Evolutionary conservation across 2,888 invertebrate genomes (phyloP).

Genomic region (Chromoteleia sp.): DNA sequence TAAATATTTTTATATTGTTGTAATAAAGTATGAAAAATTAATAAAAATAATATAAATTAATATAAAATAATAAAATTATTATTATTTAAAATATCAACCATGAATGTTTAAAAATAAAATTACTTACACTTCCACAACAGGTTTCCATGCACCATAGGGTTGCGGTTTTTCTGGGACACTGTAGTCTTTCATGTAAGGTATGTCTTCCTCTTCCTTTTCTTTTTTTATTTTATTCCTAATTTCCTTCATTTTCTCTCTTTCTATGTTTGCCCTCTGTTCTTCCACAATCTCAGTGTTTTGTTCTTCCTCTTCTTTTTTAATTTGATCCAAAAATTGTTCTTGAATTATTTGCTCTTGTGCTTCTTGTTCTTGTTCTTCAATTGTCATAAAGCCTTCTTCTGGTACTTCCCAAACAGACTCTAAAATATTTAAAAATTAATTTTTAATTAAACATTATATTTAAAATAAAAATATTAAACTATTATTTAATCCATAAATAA

Average conservation of each 20-base stretch:
- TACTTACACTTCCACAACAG: conserved; percentile 87
- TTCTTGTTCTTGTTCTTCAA: conserved; percentile 88
- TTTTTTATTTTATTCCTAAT: conserved; percentile 83
- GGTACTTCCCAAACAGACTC: conserved; percentile 93
- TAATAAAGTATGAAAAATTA: too few relatives aligned
- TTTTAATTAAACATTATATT: background rate
- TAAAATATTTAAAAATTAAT: conserved; percentile 82
- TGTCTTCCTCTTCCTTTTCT: conserved; percentile 79
- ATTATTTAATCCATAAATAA: too few relatives aligned
- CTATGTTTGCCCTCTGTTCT: conserved; percentile 80
- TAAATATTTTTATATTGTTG: background rate
- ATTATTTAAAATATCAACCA: too few relatives aligned
- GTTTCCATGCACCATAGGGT: conserved; percentile 92
- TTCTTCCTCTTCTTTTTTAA: conserved; percentile 85
- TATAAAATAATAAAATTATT: background rate
- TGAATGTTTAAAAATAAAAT: too few relatives aligned
- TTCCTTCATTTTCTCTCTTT: conserved; percentile 79
- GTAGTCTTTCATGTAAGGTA: conserved; percentile 85
- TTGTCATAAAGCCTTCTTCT: conserved; percentile 89
- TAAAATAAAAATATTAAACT: too few relatives aligned
- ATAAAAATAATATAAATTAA: too few relatives aligned
- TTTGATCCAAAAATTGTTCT: conserved; percentile 84
- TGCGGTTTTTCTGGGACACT: conserved; percentile 88
- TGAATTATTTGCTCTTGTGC: conserved; percentile 85
- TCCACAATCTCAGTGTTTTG: conserved; percentile 83